Evolutionary conservation across 1,140 invertebrate genomes (phyloP), one percentile per base, ranked within the genome.

Genomic region (Nasonia longicornis): DNA sequence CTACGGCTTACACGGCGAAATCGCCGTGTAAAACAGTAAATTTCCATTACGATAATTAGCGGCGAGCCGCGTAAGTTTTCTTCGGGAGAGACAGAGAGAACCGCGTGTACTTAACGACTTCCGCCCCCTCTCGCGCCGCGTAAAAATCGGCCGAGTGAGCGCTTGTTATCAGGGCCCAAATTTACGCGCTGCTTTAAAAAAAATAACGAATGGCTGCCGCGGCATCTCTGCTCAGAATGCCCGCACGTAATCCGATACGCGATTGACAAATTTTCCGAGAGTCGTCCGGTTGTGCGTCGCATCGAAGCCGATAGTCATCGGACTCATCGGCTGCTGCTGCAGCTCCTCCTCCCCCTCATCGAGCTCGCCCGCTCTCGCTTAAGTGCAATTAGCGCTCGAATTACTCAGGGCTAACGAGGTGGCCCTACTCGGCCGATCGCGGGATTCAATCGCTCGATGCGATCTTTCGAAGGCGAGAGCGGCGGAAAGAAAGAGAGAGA

Each of bases 331-430:
- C 38, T 8, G 35, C 35, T 38, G 4, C 52, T 26, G 48, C 48
- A 0, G 12, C 48, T 52, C 16, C 16, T 52, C 48, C 48, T 14
- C 48, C 26, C 1, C 14, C 12, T 11, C 66, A 67, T 29, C 66
- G 22, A 70, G 67, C 14, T 38, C 35, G 7, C 85, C 85, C 81
- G 83, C 80, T 82, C 85, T 79, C 85, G 87, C 87, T 85, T 87
- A 86, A 85, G 85, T 84, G 86, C 88, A 89, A 89, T 89, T 89
- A 89, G 88, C 86, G 85, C 85, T 88, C 87, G 88, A 89, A 89
- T 89, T 89, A 89, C 88, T 89, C 87, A 87, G 87, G 86, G 86
- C 87, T 89, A 89, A 89, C 89, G 88, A 89, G 87, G 85, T 87
- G 85, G 88, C 83, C 81, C 84, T 70, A 64, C 82, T 75, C 81